These are phyloP conservation scores for Cantharis rustica DNA, from an alignment of 2,888 invertebrate genomes.

Conservation along the genomic window DNA sequence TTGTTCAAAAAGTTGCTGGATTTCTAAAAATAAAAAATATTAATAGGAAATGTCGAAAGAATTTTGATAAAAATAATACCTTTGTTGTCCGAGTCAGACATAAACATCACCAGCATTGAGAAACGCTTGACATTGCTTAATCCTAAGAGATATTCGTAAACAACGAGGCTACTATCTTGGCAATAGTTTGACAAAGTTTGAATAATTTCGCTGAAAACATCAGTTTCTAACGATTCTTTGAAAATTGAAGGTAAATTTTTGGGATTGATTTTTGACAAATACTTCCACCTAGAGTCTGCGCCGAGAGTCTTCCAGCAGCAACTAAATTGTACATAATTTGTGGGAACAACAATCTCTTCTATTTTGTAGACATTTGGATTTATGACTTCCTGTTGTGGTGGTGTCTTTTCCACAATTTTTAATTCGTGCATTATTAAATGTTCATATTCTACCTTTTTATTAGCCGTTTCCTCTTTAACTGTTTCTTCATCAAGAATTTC, in stretches of 20 bases:
- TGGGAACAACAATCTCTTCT: constrained; percentile 57
- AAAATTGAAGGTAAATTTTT: constrained; percentile 65
- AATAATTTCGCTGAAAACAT: constrained; percentile 66
- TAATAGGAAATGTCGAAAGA: constrained; percentile 13
- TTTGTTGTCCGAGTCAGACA: constrained; percentile 63
- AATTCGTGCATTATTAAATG: constrained; percentile 41
- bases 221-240: constrained; percentile 69
- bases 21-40: constrained; percentile 47
- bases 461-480: constrained; percentile 21
- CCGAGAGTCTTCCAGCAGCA: constrained; percentile 65
- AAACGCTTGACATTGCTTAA: constrained; percentile 67
- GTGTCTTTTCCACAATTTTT: constrained; percentile 40
- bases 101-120: constrained; percentile 68
- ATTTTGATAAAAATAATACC: constrained; percentile 52
- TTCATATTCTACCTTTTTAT: constrained; percentile 5
- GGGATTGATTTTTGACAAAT: constrained; percentile 64
- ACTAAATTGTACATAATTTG: constrained; percentile 70
- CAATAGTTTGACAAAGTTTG: constrained; percentile 57
- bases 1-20: constrained; percentile 52
- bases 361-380: not conserved
- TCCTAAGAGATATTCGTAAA: constrained; percentile 60
- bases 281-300: constrained; percentile 59
- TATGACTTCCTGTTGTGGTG: constrained; percentile 4
- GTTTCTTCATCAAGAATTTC: constrained; percentile 38
- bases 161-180: constrained; percentile 52